Evolutionary conservation across 2,113 vertebrate genomes (phyloP), one percentile per base, ranked within the genome.

Genomic region (Cyanoliseus patagonus): DNA sequence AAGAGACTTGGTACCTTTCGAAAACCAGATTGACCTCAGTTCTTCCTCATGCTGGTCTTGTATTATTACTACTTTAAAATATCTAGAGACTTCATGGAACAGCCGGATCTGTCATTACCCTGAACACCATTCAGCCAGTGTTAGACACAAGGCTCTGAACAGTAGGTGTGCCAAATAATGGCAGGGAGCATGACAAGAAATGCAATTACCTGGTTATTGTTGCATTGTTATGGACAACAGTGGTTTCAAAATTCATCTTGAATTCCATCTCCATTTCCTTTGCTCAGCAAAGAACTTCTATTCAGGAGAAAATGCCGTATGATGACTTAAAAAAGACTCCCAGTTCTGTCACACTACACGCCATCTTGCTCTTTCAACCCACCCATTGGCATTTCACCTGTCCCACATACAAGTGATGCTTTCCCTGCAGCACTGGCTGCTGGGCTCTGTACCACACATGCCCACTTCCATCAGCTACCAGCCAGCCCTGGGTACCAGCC

Each of bases 321-420:
- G 3, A 51, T 49, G 24, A 30, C 72, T 63, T 20, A 17, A 75
- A 83, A 72, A 20, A 16, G 46, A 78, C 41, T 84, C 17, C 28
- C 55, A 19, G 16, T 39, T 64, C 31, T 25, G 11, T 55, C 53
- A 46, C 11, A 44, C 17, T 83, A 37, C 3, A 1, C 15, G 28
- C 25, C 41, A 46, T 55, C 46, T 70, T 1, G 0, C 33, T 57
- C 19, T 91, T 83, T 59, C 52, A 35, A 1, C 12, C 0, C 0
- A 46, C 7, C 14, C 3, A 1, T 22, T 37, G 53, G 39, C 28
- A 64, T 73, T 89, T 80, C 59, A 64, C 31, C 24, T 83, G 37
- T 68, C 17, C 17, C 25, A 19, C 0, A 1, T 57, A n/a, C 25
- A 79, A 62, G 27, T 18, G 11, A 28, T 30, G 8, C 6, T 31